A percentile compares a stretch with the other conserved stretches of the same genome.
phyloP scores from a whole-genome alignment of 2,888 invertebrate genomes.

The Trilocha varians region DNA sequence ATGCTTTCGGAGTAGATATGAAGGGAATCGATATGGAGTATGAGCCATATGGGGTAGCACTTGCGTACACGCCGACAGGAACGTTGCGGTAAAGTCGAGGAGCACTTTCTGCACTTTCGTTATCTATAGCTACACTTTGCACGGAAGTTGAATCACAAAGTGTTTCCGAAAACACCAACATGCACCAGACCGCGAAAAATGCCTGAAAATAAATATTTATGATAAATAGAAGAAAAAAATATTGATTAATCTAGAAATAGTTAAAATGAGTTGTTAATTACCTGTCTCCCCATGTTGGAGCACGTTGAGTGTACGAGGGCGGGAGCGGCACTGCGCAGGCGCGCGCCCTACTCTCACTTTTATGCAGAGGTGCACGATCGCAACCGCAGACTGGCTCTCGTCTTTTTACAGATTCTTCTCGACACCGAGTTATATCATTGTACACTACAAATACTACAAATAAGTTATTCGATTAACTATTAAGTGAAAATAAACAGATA shows the following conservation, averaged over 20 bases:
- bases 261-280: slow-evolving; percentile 23
- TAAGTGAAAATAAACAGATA: slow-evolving; percentile 27
- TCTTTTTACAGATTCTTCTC: slow-evolving; percentile 25
- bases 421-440: slow-evolving; percentile 38
- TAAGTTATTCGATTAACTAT: slow-evolving; percentile 8
- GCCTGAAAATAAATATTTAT: slow-evolving; percentile 43
- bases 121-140: slow-evolving; percentile 32
- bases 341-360: slow-evolving; percentile 42
- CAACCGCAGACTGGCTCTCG: slow-evolving; percentile 18
- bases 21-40: slow-evolving; percentile 49
- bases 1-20: slow-evolving; percentile 28
- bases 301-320: slow-evolving; percentile 39
- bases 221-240: slow-evolving; percentile 5
- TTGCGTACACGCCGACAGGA: slow-evolving; percentile 48
- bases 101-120: slow-evolving; percentile 44
- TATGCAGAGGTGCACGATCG: slow-evolving; percentile 34
- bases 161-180: slow-evolving; percentile 32
- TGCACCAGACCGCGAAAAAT: slow-evolving; percentile 39
- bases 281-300: slow-evolving; percentile 57
- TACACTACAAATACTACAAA: slow-evolving; percentile 15
- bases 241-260: too few relatives aligned
- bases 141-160: slow-evolving; percentile 26
- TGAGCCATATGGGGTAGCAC: slow-evolving; percentile 48
- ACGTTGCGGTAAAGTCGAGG: slow-evolving; percentile 46
- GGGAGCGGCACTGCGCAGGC: slow-evolving; percentile 51